A percentile compares a stretch with the other conserved stretches of the same genome.
phyloP scores from a whole-genome alignment of 1,140 invertebrate genomes.

The Monomorium pharaonis region DNA sequence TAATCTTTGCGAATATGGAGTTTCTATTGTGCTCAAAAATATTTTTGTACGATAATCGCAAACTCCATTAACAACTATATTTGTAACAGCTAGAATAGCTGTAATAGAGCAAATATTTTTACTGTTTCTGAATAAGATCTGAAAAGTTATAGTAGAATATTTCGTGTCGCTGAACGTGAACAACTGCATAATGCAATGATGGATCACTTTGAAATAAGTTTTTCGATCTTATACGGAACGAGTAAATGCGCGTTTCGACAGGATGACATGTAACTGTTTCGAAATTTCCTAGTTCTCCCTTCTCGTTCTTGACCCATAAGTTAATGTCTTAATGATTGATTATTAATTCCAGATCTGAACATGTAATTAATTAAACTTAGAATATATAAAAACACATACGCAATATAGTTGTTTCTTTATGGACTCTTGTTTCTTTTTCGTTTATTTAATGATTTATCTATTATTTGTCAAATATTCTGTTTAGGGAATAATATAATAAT shows the following conservation, averaged over 20 bases:
- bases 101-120: neutral
- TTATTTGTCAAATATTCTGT: neutral
- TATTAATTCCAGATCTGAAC: neutral
- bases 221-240: neutral
- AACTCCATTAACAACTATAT: neutral
- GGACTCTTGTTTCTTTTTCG: neutral
- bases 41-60: neutral
- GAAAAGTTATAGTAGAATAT: neutral
- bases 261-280: neutral
- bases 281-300: neutral
- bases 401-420: too few species aligned
- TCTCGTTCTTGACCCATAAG: neutral
- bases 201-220: neutral
- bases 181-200: slow-evolving; percentile 21
- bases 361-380: neutral
- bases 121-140: neutral
- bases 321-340: neutral
- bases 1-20: neutral
- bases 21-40: neutral
- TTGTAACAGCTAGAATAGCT: neutral
- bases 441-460: neutral
- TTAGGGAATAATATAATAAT: neutral
- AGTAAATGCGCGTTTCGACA: slow-evolving; percentile 26
- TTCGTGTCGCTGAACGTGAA: neutral
- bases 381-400: too few species aligned